phyloP scores from a whole-genome alignment of 2,797 vertebrate species.

The Pitangus sulphuratus region DNA sequence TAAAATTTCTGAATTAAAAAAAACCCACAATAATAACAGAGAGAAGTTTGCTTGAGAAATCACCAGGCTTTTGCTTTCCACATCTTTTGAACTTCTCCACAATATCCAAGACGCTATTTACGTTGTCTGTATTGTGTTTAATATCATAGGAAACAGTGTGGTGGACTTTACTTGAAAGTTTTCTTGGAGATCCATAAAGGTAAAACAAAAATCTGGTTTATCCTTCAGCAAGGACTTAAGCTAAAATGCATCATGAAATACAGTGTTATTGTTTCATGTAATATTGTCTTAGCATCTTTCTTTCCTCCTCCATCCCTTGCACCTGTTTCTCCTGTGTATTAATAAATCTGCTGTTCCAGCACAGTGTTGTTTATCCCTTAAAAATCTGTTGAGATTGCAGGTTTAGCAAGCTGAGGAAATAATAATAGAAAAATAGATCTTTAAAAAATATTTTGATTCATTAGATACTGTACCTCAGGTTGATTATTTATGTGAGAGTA shows the following conservation, averaged over 20 bases:
- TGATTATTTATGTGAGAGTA: not conserved
- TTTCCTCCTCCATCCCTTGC: not conserved
- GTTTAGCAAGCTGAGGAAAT: not conserved
- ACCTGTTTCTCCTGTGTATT: constrained; percentile 47
- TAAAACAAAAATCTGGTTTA: not conserved
- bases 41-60: not conserved
- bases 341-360: constrained; percentile 26
- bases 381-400: constrained; percentile 3
- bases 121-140: not conserved
- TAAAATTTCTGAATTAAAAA: not conserved
- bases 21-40: not conserved
- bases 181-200: not conserved
- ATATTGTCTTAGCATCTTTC: not conserved
- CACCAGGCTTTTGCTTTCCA: not conserved
- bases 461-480: not conserved
- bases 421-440: not conserved
- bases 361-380: not conserved
- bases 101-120: not conserved
- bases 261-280: not conserved
- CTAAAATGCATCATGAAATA: not conserved
- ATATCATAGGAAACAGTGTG: not conserved
- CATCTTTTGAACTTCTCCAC: not conserved
- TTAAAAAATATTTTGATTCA: not conserved
- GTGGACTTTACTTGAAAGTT: not conserved
- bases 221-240: not conserved